Conservation (phyloP, 2,888 invertebrate species). For the Drosophila phalerata region DNA sequence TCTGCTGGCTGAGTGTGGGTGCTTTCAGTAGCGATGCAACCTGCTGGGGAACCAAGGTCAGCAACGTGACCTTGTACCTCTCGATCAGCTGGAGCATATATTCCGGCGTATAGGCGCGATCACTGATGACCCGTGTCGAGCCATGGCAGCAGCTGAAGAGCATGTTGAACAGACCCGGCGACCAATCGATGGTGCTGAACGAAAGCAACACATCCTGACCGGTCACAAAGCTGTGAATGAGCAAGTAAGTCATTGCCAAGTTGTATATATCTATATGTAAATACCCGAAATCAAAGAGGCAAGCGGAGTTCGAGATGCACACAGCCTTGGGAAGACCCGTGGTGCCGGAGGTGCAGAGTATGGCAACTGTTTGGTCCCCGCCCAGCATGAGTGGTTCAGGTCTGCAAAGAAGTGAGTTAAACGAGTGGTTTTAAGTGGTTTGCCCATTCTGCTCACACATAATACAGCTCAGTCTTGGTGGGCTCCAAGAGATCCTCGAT, state of each 20-base stretch:
- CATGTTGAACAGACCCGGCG: conserved; percentile 80
- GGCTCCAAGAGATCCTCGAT: conserved; percentile 80
- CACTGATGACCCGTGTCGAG: conserved; percentile 81
- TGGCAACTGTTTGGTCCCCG: conserved; percentile 82
- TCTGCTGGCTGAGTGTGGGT: conserved; percentile 60
- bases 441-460: conserved; percentile 65
- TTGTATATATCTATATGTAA: neutral
- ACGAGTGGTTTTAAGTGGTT: neutral
- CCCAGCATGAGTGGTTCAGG: conserved; percentile 75
- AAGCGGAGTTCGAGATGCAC: conserved; percentile 79
- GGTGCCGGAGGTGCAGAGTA: conserved; percentile 83
- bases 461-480: conserved; percentile 71
- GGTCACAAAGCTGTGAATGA: conserved; percentile 71
- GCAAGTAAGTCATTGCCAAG: neutral
- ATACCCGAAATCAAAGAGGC: conserved; percentile 82
- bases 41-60: conserved; percentile 77
- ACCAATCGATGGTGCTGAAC: conserved; percentile 82
- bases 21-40: conserved; percentile 69
- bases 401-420: conserved; percentile 39
- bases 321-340: conserved; percentile 82
- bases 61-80: conserved; percentile 76
- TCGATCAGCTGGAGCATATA: conserved; percentile 75
- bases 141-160: conserved; percentile 78
- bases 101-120: conserved; percentile 75
- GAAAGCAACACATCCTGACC: conserved; percentile 78